Percentiles rank a stretch among this genome's conserved stretches.
These are phyloP conservation scores for Calameuta filiformis DNA, from an alignment of 2,888 invertebrate genomes.

Conservation along the genomic window DNA sequence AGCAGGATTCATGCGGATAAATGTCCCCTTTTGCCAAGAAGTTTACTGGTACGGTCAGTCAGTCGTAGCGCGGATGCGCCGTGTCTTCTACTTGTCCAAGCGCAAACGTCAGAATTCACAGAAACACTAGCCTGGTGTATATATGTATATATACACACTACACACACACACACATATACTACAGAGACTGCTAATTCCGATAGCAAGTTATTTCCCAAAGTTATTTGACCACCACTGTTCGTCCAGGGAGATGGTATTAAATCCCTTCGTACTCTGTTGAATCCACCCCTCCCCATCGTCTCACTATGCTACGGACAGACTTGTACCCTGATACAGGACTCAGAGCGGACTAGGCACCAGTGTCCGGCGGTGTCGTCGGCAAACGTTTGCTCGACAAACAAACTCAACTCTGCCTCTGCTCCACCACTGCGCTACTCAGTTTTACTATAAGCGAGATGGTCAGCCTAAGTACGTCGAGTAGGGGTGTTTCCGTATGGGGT, in stretches of 20 bases:
- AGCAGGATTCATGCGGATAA: background rate
- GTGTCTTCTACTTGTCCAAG: background rate
- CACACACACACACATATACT: too few relatives aligned
- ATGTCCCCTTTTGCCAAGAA: background rate
- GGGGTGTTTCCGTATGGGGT: background rate
- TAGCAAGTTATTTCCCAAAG: conserved; percentile 54
- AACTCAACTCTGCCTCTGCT: conserved; percentile 51
- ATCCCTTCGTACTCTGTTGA: conserved; percentile 39
- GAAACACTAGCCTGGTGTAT: background rate
- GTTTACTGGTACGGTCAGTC: background rate
- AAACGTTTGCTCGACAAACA: conserved; percentile 66
- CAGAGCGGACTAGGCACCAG: conserved; percentile 58
- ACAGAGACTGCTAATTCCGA: background rate
- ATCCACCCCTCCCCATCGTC: conserved; percentile 20
- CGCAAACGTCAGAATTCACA: background rate
- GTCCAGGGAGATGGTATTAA: conserved; percentile 62
- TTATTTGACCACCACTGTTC: conserved; percentile 65
- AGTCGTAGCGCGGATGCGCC: background rate
- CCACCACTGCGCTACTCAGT: conserved; percentile 48
- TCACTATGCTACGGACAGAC: conserved; percentile 52
- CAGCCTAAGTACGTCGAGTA: conserved; percentile 42
- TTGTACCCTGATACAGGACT: conserved; percentile 41
- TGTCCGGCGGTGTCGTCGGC: conserved; percentile 65
- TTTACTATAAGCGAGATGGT: conserved; percentile 60
- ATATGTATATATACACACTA: background rate